Conservation (phyloP, 1,140 invertebrate species). For the Trichogramma pretiosum region DNA sequence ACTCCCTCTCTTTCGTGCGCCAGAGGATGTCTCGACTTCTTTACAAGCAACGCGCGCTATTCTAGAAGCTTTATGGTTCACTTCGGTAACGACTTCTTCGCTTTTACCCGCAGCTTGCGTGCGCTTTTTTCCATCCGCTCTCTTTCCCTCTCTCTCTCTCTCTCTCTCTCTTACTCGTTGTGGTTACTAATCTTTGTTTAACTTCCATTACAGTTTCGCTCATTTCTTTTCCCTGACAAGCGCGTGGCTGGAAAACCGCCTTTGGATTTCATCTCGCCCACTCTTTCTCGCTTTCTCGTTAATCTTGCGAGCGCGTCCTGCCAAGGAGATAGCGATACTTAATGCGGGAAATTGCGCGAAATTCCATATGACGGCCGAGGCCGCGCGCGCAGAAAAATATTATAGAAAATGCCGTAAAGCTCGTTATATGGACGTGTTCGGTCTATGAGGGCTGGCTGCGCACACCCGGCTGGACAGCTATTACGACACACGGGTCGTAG, state of each 20-base stretch:
- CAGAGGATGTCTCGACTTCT: too few relatives aligned
- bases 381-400: too few relatives aligned
- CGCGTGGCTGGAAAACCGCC: neutral
- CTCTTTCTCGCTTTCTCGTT: neutral
- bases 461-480: too few relatives aligned
- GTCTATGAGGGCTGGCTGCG: too few relatives aligned
- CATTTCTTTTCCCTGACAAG: constrained; percentile 8
- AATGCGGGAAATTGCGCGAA: constrained; percentile 13
- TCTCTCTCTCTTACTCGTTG: neutral
- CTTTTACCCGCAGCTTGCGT: neutral
- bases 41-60: neutral
- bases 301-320: constrained; percentile 2
- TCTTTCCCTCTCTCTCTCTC: neutral
- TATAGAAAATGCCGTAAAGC: too few relatives aligned
- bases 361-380: constrained; percentile 4
- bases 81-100: constrained; percentile 9
- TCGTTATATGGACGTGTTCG: too few relatives aligned
- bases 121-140: constrained; percentile 5
- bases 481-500: too few relatives aligned
- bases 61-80: too few relatives aligned
- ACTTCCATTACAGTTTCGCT: constrained; percentile 15
- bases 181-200: constrained; percentile 17
- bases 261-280: neutral
- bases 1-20: too few relatives aligned
- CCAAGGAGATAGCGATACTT: constrained; percentile 2